Evolutionary conservation across 2,888 invertebrate genomes (phyloP).

Genomic region (Xanthorhoe designata): DNA sequence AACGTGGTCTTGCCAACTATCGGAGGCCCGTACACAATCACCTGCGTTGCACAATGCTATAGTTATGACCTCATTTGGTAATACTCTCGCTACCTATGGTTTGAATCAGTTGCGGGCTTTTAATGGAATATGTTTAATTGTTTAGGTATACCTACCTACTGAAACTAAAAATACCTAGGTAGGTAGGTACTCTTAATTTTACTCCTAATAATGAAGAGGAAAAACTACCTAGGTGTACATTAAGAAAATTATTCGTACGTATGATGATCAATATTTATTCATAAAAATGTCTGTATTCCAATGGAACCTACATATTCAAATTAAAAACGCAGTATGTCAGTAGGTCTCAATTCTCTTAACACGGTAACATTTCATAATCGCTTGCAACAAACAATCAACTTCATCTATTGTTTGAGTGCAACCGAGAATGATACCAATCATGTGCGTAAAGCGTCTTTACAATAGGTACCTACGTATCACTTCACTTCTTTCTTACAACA

Average conservation of each 20-base stretch:
- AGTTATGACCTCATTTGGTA: slow-evolving; percentile 36
- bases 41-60: slow-evolving; percentile 50
- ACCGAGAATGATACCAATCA: slow-evolving; percentile 39
- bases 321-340: slow-evolving; percentile 30
- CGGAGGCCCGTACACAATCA: slow-evolving; percentile 88
- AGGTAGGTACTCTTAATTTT: neutral
- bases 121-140: neutral
- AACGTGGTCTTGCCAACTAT: slow-evolving; percentile 87
- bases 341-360: slow-evolving; percentile 33
- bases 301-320: neutral
- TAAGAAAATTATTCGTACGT: neutral
- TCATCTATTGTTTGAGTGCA: slow-evolving; percentile 31
- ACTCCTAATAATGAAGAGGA: neutral
- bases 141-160: neutral
- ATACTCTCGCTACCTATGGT: slow-evolving; percentile 11
- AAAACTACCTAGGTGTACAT: too few relatives aligned
- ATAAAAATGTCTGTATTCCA: neutral
- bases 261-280: too few relatives aligned
- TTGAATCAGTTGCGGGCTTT: neutral
- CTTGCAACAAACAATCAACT: slow-evolving; percentile 30
- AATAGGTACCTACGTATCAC: too few relatives aligned
- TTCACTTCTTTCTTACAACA: neutral
- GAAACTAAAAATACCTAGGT: neutral
- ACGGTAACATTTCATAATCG: slow-evolving; percentile 36
- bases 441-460: slow-evolving; percentile 16